Evolutionary conservation across 2,888 invertebrate genomes (phyloP).

Genomic region (Nudaria mundana): DNA sequence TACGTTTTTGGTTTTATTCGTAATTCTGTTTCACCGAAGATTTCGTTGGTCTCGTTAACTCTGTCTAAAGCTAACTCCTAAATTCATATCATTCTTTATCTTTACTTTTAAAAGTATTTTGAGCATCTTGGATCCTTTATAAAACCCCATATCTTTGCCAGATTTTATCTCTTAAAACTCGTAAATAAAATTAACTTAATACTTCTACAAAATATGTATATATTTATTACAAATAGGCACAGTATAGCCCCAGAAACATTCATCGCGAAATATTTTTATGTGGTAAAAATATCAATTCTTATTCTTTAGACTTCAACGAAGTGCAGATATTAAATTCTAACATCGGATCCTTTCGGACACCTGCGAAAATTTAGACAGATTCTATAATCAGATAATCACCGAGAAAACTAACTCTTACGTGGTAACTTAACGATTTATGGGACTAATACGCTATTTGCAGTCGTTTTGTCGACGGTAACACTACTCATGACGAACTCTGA

Average conservation of each 20-base stretch:
- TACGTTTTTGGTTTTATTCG: constrained; percentile 75
- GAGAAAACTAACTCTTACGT: constrained; percentile 76
- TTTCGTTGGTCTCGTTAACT: constrained; percentile 34
- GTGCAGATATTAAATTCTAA: constrained; percentile 70
- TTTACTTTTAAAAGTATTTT: constrained; percentile 62
- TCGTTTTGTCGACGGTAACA: constrained; percentile 73
- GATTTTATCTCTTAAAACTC: constrained; percentile 67
- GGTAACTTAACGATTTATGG: constrained; percentile 80
- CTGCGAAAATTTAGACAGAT: constrained; percentile 54
- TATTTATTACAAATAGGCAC: constrained; percentile 73
- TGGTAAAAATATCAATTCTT: constrained; percentile 78
- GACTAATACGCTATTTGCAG: constrained; percentile 71
- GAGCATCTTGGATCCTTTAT: constrained; percentile 65
- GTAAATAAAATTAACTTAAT: constrained; percentile 77
- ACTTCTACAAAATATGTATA: constrained; percentile 72
- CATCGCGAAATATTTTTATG: constrained; percentile 79
- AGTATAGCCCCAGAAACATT: constrained; percentile 69
- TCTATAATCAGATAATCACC: constrained; percentile 61
- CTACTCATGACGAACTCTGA: constrained; percentile 58
- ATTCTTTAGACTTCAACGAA: constrained; percentile 71
- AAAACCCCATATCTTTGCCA: constrained; percentile 59
- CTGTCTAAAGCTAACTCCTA: constrained; percentile 57
- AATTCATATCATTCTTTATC: constrained; percentile 51
- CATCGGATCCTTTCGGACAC: constrained; percentile 60
- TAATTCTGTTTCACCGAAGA: constrained; percentile 47